Evolutionary conservation across 1,140 invertebrate species (phyloP).

Genomic region (Micrasema minimum): DNA sequence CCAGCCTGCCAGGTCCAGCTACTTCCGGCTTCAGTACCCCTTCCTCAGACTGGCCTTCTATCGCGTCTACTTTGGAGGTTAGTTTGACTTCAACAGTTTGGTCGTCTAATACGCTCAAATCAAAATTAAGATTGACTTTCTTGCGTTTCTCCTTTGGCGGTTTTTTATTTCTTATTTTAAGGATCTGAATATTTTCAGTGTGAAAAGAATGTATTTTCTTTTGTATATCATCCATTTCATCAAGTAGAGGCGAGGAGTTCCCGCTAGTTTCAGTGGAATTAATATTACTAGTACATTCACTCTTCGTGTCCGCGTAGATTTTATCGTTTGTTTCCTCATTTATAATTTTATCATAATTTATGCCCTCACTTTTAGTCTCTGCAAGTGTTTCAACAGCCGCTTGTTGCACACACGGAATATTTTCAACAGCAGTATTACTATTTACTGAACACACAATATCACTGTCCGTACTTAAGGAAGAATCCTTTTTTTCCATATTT

Average conservation of each 20-base stretch:
- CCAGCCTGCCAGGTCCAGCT: no score
- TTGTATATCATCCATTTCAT: constrained; percentile 70
- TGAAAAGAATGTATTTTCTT: constrained; percentile 71
- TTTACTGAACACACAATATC: not conserved
- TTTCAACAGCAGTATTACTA: not conserved
- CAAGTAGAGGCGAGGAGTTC: constrained; percentile 63
- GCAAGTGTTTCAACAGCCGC: constrained; percentile 57
- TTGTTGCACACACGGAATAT: not conserved
- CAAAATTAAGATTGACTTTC: constrained; percentile 66
- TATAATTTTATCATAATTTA: no score
- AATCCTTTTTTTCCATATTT: not conserved
- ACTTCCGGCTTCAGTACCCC: no score
- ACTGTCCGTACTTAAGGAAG: not conserved
- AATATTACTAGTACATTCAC: constrained; percentile 56
- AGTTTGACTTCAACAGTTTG: constrained; percentile 64
- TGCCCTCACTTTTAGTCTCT: no score
- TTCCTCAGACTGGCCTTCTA: not conserved
- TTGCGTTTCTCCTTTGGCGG: constrained; percentile 65
- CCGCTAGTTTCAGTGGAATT: constrained; percentile 65
- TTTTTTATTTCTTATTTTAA: constrained; percentile 71
- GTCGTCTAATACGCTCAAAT: constrained; percentile 66
- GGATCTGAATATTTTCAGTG: constrained; percentile 68
- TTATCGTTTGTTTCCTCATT: constrained; percentile 50
- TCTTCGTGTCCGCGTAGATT: constrained; percentile 52
- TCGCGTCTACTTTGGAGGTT: constrained; percentile 56